phyloP scores from a whole-genome alignment of 2,113 vertebrate species.

The Sinocyclocheilus grahami region DNA sequence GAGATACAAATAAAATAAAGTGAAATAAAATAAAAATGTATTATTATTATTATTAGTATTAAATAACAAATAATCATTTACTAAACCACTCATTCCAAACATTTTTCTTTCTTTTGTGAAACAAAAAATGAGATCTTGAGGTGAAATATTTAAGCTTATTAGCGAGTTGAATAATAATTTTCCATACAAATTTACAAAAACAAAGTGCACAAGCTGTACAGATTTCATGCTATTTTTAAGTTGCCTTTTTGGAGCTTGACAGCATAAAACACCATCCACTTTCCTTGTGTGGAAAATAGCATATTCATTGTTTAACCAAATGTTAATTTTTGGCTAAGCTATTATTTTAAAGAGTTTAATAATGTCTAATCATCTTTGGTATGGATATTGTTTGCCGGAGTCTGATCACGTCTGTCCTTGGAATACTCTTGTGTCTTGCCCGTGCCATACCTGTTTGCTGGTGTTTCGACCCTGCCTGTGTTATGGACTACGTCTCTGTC shows the following conservation, averaged over 20 bases:
- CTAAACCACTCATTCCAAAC: neutral
- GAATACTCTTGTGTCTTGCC: too few species aligned
- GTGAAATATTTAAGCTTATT: neutral
- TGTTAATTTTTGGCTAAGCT: neutral
- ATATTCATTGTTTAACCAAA: neutral
- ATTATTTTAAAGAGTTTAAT: neutral
- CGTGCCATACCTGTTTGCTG: too few species aligned
- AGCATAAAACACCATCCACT: neutral
- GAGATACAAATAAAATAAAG: too few species aligned
- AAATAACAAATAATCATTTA: neutral
- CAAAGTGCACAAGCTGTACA: neutral
- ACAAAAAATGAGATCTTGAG: neutral
- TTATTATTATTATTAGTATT: too few species aligned
- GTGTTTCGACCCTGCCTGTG: too few species aligned
- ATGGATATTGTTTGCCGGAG: too few species aligned
- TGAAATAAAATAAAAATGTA: too few species aligned
- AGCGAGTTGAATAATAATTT: neutral
- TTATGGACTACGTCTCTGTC: too few species aligned
- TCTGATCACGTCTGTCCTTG: too few species aligned
- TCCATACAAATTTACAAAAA: neutral
- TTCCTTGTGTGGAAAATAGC: neutral
- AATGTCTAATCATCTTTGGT: neutral
- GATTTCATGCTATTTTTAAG: neutral
- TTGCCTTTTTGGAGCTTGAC: neutral
- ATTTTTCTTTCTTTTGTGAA: too few species aligned